Conservation (phyloP, 2,888 invertebrate genomes). For the Cryptocephalus primarius region DNA sequence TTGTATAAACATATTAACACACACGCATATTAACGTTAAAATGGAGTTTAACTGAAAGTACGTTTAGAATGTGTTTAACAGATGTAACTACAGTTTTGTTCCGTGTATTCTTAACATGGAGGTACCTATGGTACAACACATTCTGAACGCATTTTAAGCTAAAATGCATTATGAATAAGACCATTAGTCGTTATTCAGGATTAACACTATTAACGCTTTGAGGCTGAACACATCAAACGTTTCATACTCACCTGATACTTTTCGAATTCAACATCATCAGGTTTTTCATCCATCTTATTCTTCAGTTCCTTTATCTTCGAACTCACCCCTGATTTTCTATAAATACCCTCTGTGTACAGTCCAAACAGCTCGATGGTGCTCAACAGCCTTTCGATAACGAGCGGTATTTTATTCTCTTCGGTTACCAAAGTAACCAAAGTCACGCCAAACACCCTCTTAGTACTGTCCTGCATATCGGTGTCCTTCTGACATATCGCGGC, state of each 20-base stretch:
- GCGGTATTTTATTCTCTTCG: slow-evolving; percentile 70
- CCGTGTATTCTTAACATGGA: too few species aligned
- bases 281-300: slow-evolving; percentile 63
- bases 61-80: too few species aligned
- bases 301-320: slow-evolving; percentile 73
- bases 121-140: too few species aligned
- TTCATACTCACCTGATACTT: slow-evolving; percentile 55
- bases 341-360: slow-evolving; percentile 85
- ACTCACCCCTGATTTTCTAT: slow-evolving; percentile 82
- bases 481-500: slow-evolving; percentile 46
- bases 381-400: slow-evolving; percentile 80
- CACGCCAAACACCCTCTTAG: slow-evolving; percentile 68
- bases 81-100: too few species aligned
- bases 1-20: background rate
- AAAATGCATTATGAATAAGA: too few species aligned
- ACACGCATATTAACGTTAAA: too few species aligned
- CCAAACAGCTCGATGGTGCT: slow-evolving; percentile 86
- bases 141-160: too few species aligned
- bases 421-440: slow-evolving; percentile 63
- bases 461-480: slow-evolving; percentile 35
- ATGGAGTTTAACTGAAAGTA: too few species aligned
- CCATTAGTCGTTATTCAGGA: too few species aligned
- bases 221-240: too few species aligned
- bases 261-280: slow-evolving; percentile 60
- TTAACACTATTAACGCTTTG: too few species aligned